phyloP scores from a whole-genome alignment of 2,113 vertebrate genomes.

The Nymphicus hollandicus region DNA sequence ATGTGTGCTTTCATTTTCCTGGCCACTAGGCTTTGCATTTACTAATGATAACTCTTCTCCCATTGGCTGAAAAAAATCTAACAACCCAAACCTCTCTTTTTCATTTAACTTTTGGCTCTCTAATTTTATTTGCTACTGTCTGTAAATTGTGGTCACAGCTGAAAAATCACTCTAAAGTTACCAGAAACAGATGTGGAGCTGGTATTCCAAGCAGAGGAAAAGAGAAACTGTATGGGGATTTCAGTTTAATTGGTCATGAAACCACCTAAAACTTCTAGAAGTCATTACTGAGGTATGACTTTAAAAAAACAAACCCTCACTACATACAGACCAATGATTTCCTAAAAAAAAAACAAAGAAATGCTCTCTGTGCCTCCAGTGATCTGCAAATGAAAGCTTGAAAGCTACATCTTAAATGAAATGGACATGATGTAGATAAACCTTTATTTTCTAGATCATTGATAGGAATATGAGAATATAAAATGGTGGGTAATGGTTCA shows the following conservation, averaged over 20 bases:
- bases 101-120: background rate
- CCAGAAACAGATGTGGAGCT: background rate
- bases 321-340: background rate
- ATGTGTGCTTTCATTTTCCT: background rate
- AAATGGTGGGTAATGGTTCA: constrained; percentile 47
- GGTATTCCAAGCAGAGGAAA: background rate
- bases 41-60: background rate
- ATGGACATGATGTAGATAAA: constrained; percentile 24
- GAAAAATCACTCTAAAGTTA: background rate
- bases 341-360: constrained; percentile 28
- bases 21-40: background rate
- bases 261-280: constrained; percentile 12
- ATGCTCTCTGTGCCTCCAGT: background rate
- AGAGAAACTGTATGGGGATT: background rate
- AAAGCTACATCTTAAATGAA: background rate
- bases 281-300: background rate
- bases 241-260: constrained; percentile 43
- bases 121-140: background rate
- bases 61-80: background rate
- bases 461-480: constrained; percentile 43
- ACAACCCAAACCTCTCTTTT: background rate
- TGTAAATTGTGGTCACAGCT: background rate
- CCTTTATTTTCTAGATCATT: constrained; percentile 49
- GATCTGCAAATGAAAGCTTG: constrained; percentile 10
- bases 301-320: background rate